phyloP scores from a whole-genome alignment of 92 coral and sea anemone species.

The Paramuricea clavata region DNA sequence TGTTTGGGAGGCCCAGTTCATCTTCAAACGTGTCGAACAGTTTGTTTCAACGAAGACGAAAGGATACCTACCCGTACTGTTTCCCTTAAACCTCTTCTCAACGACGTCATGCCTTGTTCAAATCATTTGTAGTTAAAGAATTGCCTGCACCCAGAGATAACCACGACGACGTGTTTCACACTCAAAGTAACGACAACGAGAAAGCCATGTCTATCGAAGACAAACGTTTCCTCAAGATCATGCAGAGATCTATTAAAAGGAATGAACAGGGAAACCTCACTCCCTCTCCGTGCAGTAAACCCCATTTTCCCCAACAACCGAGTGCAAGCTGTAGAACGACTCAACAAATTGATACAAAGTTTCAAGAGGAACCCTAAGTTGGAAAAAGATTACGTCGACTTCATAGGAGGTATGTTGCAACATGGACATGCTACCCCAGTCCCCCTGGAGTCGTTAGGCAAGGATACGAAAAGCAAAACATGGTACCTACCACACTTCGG shows the following conservation, averaged over 20 bases:
- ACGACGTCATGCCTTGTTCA: too few relatives aligned
- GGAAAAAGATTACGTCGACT: slow-evolving; percentile 53
- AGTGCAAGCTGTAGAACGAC: slow-evolving; percentile 39
- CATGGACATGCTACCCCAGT: slow-evolving; percentile 8
- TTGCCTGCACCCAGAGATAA: too few relatives aligned
- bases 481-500: slow-evolving; percentile 9
- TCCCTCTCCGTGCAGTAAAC: slow-evolving; percentile 28
- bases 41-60: not conserved
- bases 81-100: not conserved
- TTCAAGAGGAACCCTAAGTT: slow-evolving; percentile 48
- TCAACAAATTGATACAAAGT: slow-evolving; percentile 25
- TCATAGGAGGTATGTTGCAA: slow-evolving; percentile 22
- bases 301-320: slow-evolving; percentile 42
- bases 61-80: not conserved
- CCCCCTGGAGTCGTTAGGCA: not conserved
- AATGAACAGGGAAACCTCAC: slow-evolving; percentile 38
- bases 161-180: slow-evolving; percentile 53
- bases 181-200: slow-evolving; percentile 23
- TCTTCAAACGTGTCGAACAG: slow-evolving; percentile 15
- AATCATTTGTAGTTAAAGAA: too few relatives aligned
- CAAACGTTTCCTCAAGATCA: slow-evolving; percentile 27
- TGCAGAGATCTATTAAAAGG: slow-evolving; percentile 42
- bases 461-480: not conserved
- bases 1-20: slow-evolving; percentile 44
- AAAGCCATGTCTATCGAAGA: slow-evolving; percentile 33